Conservation (phyloP, 1,140 invertebrate species). For the Hyles euphorbiae region DNA sequence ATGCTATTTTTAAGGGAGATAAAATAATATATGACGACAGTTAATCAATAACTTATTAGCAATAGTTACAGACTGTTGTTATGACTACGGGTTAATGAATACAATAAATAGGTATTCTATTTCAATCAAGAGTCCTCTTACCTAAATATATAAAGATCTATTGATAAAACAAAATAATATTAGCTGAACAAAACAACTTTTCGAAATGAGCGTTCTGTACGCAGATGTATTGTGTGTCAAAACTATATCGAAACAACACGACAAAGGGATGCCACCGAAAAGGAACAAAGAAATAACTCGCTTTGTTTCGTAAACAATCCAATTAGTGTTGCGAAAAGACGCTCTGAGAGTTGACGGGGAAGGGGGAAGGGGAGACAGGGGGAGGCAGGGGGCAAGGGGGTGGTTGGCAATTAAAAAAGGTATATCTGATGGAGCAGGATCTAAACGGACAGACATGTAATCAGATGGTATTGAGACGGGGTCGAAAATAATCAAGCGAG, state of each 20-base stretch:
- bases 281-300: slow-evolving; percentile 7
- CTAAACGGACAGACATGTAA: background rate
- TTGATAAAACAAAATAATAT: background rate
- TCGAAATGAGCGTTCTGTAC: background rate
- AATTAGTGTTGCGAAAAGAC: slow-evolving; percentile 14
- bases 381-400: background rate
- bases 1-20: too few relatives aligned
- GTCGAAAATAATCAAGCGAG: too few relatives aligned
- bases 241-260: slow-evolving; percentile 8
- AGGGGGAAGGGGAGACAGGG: too few relatives aligned
- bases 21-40: too few relatives aligned
- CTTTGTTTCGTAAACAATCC: slow-evolving; percentile 15
- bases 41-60: too few relatives aligned
- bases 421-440: slow-evolving; percentile 2
- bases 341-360: background rate
- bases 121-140: too few relatives aligned
- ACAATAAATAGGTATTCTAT: too few relatives aligned
- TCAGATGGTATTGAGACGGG: background rate
- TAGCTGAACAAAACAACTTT: background rate
- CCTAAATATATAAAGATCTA: background rate
- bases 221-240: slow-evolving; percentile 1
- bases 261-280: slow-evolving; percentile 6
- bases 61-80: too few relatives aligned
- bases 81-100: too few relatives aligned
- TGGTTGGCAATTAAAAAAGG: slow-evolving; percentile 4